A percentile compares a stretch with the other conserved stretches of the same genome.
phyloP scores from a whole-genome alignment of 2,113 vertebrate genomes.

The Pristiophorus japonicus region DNA sequence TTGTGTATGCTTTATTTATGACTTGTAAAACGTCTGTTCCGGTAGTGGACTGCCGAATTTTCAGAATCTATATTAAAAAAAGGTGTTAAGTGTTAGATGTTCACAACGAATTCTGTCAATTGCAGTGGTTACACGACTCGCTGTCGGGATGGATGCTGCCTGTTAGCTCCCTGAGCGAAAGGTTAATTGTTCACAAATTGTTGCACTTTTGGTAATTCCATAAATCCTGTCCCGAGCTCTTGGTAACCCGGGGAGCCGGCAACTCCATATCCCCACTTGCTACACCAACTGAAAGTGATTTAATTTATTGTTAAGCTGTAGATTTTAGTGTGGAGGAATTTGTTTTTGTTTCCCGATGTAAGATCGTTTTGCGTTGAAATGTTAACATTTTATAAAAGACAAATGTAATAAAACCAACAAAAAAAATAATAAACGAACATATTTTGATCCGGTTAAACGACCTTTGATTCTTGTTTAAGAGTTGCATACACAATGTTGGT shows the following conservation, averaged over 20 bases:
- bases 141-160: not conserved
- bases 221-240: not conserved
- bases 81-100: slow-evolving; percentile 11
- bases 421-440: slow-evolving; percentile 19
- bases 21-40: slow-evolving; percentile 91
- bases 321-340: not conserved
- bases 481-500: not conserved
- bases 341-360: not conserved
- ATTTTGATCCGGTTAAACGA: slow-evolving; percentile 8
- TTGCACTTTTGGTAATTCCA: slow-evolving; percentile 21
- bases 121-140: not conserved
- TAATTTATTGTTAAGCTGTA: slow-evolving; percentile 34
- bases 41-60: slow-evolving; percentile 68
- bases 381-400: slow-evolving; percentile 34
- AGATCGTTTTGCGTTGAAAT: slow-evolving; percentile 10
- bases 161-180: not conserved
- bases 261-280: not conserved
- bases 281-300: not conserved
- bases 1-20: slow-evolving; percentile 98
- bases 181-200: slow-evolving; percentile 15
- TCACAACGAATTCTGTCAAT: not conserved
- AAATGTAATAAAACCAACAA: slow-evolving; percentile 30
- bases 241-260: not conserved
- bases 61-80: slow-evolving; percentile 90
- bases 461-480: not conserved